These are phyloP conservation scores for Channa striata DNA, from an alignment of 2,797 vertebrate species.

Conservation along the genomic window DNA sequence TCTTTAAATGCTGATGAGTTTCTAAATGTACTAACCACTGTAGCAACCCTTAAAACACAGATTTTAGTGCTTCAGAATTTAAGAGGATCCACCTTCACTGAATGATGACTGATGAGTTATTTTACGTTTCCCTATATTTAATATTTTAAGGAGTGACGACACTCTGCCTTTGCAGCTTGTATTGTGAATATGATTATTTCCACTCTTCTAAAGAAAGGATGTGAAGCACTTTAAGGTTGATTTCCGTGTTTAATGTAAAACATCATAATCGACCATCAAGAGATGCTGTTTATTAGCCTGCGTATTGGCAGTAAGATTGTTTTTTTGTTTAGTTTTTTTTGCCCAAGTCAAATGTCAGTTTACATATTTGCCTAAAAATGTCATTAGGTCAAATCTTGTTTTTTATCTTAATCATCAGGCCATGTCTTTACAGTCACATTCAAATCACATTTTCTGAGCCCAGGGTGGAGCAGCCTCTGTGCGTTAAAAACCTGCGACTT, in stretches of 20 bases:
- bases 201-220: not conserved
- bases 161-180: not conserved
- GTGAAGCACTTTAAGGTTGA: constrained; percentile 1
- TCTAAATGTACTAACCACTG: constrained; percentile 8
- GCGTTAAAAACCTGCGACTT: not conserved
- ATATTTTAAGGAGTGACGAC: not conserved
- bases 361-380: not conserved
- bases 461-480: not conserved
- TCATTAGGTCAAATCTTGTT: not conserved
- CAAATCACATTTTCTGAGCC: not conserved
- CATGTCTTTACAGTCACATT: not conserved
- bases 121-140: constrained; percentile 3
- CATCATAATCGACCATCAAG: not conserved
- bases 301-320: not conserved
- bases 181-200: not conserved
- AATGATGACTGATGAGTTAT: not conserved
- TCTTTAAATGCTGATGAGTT: constrained; percentile 9
- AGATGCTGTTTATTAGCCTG: not conserved
- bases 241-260: not conserved
- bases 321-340: not conserved
- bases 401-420: not conserved
- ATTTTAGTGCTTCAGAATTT: constrained; percentile 2
- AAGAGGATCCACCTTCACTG: not conserved
- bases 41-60: too few relatives aligned
- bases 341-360: not conserved